A percentile compares a stretch with the other conserved stretches of the same genome.
Evolutionary conservation across 2,113 vertebrate genomes (phyloP).

Genomic region (Excalfactoria chinensis): DNA sequence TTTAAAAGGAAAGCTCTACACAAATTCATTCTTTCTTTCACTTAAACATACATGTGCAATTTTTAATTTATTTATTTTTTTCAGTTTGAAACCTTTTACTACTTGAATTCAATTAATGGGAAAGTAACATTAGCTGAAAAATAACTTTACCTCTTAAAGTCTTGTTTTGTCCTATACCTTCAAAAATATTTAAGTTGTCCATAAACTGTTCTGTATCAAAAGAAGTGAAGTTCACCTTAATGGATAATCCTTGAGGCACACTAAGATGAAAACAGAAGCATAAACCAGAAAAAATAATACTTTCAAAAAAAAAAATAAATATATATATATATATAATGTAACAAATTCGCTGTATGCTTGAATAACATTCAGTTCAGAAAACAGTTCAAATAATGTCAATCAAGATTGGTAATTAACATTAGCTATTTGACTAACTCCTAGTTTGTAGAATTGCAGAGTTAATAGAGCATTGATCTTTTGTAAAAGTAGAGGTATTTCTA

Average conservation of each 20-base stretch:
- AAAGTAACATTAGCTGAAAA: not conserved
- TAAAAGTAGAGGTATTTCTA: rapidly evolving
- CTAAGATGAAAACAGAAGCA: conserved; percentile 67
- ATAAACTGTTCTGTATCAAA: conserved; percentile 65
- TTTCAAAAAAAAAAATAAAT: not conserved
- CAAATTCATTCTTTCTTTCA: not conserved
- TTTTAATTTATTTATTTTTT: not conserved
- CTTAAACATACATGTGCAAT: rapidly evolving
- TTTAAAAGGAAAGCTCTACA: rapidly evolving
- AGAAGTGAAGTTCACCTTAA: conserved; percentile 76
- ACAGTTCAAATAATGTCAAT: not conserved
- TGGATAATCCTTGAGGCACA: conserved; percentile 70
- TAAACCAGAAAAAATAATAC: not conserved
- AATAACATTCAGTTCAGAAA: not conserved
- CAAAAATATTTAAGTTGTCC: conserved; percentile 76
- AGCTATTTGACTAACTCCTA: not conserved
- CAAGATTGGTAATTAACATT: not conserved
- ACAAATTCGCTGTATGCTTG: not conserved
- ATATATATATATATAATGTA: no score
- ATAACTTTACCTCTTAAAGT: conserved; percentile 79
- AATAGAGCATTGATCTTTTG: not conserved
- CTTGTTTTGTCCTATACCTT: conserved; percentile 79
- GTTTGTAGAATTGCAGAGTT: not conserved
- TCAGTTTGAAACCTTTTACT: not conserved
- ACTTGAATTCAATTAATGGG: not conserved